A percentile compares a stretch with the other conserved stretches of the same genome.
phyloP scores from a whole-genome alignment of 2,888 invertebrate genomes.

The Tridacna gigas region DNA sequence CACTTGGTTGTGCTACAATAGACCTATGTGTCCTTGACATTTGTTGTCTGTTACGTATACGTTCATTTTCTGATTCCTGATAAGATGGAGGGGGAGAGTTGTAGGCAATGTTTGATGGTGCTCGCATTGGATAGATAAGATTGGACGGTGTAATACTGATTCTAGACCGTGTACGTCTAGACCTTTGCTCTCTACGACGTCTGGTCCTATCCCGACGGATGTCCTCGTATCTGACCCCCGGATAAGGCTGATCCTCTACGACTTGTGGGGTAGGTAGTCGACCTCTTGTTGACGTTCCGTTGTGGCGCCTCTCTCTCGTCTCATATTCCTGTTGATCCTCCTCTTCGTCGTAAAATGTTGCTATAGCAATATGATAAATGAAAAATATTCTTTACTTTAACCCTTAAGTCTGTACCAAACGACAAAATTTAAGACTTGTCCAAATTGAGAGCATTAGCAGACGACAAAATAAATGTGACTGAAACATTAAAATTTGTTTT shows the following conservation, averaged over 20 bases:
- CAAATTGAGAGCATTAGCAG: too few species aligned
- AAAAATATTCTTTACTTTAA: too few species aligned
- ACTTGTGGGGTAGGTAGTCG: constrained; percentile 52
- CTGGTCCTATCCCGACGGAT: constrained; percentile 33
- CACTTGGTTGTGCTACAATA: neutral
- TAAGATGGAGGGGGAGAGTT: constrained; percentile 66
- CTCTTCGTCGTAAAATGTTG: constrained; percentile 43
- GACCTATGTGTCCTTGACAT: neutral
- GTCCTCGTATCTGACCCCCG: constrained; percentile 55
- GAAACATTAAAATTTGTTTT: too few species aligned
- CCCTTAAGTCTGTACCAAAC: too few species aligned
- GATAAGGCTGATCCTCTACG: constrained; percentile 56
- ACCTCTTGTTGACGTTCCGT: constrained; percentile 17
- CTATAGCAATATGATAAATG: constrained; percentile 1
- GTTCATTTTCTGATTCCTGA: constrained; percentile 5
- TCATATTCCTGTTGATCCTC: constrained; percentile 33
- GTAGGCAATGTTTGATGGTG: constrained; percentile 65
- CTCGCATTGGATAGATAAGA: constrained; percentile 70
- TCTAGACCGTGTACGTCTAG: constrained; percentile 49
- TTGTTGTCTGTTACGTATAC: neutral
- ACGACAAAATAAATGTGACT: too few species aligned
- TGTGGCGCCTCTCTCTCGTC: constrained; percentile 11
- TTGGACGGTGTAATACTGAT: constrained; percentile 60
- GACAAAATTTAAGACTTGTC: too few species aligned
- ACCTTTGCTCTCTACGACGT: constrained; percentile 34